Conservation (phyloP, 1,140 invertebrate genomes). For the Formica selysi region DNA sequence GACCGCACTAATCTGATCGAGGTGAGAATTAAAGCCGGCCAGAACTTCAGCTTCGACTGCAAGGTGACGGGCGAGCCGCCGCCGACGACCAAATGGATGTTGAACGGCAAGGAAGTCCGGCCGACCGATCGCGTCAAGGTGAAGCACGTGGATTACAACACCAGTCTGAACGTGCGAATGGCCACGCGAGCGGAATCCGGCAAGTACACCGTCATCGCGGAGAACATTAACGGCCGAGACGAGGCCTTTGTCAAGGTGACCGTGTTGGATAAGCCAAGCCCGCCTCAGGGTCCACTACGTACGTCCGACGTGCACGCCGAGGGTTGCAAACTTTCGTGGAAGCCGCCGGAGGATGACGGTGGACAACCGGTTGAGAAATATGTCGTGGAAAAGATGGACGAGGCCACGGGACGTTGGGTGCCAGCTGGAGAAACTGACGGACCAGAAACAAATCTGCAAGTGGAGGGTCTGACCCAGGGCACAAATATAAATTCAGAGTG, state of each 20-base stretch:
- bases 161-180: constrained; percentile 94
- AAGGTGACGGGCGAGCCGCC: constrained; percentile 96
- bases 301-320: constrained; percentile 94
- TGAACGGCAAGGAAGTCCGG: constrained; percentile 91
- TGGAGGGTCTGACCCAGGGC: constrained; percentile 94
- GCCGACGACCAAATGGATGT: constrained; percentile 95
- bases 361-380: constrained; percentile 96
- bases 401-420: constrained; percentile 96
- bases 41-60: constrained; percentile 93
- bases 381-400: constrained; percentile 97
- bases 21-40: constrained; percentile 95
- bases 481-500: constrained; percentile 99
- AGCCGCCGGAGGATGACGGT: constrained; percentile 96
- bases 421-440: constrained; percentile 96
- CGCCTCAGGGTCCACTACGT: constrained; percentile 97
- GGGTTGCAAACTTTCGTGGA: constrained; percentile 95
- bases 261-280: constrained; percentile 95
- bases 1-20: constrained; percentile 95
- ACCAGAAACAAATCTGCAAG: constrained; percentile 90
- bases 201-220: constrained; percentile 95
- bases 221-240: constrained; percentile 97
- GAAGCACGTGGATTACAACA: constrained; percentile 95
- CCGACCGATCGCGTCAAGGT: constrained; percentile 91
- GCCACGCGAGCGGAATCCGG: constrained; percentile 96
- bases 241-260: constrained; percentile 96